Evolutionary conservation across 2,888 invertebrate genomes (phyloP), one percentile per base, ranked within the genome.

Genomic region (Lathronympha strigana): DNA sequence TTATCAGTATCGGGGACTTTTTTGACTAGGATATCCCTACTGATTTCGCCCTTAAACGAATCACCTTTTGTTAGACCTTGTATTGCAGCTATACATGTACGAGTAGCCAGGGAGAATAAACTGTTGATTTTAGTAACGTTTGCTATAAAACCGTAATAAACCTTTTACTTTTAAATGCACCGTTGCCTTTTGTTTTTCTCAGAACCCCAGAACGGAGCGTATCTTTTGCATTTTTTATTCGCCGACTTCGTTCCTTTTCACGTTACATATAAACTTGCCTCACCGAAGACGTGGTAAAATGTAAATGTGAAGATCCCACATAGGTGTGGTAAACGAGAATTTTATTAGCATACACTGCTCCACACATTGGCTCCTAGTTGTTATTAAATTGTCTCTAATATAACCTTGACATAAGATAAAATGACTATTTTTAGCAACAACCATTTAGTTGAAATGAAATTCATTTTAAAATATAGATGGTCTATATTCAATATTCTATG

Each of bases 181-280:
- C 33, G 33, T 51, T 36, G 17, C 40, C 31, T 28, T 38, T 40
- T 38, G 36, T 53, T 53, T 25, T 38, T 15, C 33, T 21, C n/a
- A 17, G 40, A 40, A 36, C 23, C n/a, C 25, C n/a, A 23, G 23
- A 54, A 6, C 36, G 23, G 13, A 11, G 21, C 36, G 4, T 21
- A 15, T 53, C 36, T 36, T 53, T 25, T 40, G 40, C 38, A 55
- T 55, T 55, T 38, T 54, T 25, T 40, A 55, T 54, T 54, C 15
- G 17, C 23, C n/a, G 13, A 19, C 43, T 23, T 5, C 36, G 23
- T 54, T 47, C 23, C 47, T 25, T 23, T 54, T 15, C 36, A 25
- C 17, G 40, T 40, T 19, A 11, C 50, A 19, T 40, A 38, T 25
- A 55, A 55, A 55, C n/a, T 40, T 25, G 9, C n/a, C 8, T 23